Conservation (phyloP, 2,888 invertebrate species). For the Pollenia griseotomentosa region DNA sequence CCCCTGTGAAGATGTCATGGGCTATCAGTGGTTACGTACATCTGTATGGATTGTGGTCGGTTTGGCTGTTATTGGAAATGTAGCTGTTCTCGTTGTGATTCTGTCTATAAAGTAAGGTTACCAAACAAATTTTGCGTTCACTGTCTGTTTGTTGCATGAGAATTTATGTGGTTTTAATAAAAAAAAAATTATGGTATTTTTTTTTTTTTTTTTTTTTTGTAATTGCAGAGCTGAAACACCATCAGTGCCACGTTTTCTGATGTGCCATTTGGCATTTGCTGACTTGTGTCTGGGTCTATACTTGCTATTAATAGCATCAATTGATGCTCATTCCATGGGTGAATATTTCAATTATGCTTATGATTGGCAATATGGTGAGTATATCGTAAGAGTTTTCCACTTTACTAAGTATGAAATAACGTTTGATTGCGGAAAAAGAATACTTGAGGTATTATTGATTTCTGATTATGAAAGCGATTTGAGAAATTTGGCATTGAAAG, state of each 20-base stretch:
- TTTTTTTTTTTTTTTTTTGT: constrained; percentile 34
- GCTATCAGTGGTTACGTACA: constrained; percentile 90
- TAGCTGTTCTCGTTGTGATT: constrained; percentile 91
- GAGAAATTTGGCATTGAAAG: too few relatives aligned
- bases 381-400: not conserved
- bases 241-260: constrained; percentile 89
- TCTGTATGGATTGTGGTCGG: constrained; percentile 95
- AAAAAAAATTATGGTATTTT: not conserved
- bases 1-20: constrained; percentile 96
- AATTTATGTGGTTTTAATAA: not conserved
- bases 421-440: not conserved
- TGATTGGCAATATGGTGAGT: constrained; percentile 92
- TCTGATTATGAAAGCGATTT: not conserved
- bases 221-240: constrained; percentile 84
- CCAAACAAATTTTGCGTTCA: not conserved
- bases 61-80: constrained; percentile 92
- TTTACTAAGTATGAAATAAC: not conserved
- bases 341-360: constrained; percentile 96
- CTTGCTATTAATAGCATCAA: constrained; percentile 91
- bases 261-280: constrained; percentile 93
- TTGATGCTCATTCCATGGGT: constrained; percentile 93
- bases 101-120: constrained; percentile 85
- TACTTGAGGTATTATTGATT: not conserved
- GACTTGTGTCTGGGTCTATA: constrained; percentile 95
- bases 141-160: not conserved